A percentile compares a stretch with the other conserved stretches of the same genome.
phyloP scores from a whole-genome alignment of 2,113 vertebrate species.

The Argyrosomus japonicus region DNA sequence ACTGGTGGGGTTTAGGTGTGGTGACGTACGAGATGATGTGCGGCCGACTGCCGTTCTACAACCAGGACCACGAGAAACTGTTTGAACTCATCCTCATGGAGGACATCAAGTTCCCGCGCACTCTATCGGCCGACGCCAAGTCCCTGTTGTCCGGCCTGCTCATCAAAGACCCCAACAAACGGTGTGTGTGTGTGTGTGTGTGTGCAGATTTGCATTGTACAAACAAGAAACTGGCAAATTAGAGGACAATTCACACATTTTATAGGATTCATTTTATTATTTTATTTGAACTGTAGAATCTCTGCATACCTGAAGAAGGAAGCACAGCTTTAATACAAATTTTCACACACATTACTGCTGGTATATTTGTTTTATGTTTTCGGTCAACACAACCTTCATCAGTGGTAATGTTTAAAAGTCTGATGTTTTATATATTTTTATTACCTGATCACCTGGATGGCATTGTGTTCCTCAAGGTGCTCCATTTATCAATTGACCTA shows the following conservation, averaged over 20 bases:
- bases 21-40: slow-evolving; percentile 99
- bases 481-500: neutral
- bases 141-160: slow-evolving; percentile 96
- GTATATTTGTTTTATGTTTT: neutral
- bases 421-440: too few relatives aligned
- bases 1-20: slow-evolving; percentile 98
- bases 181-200: slow-evolving; percentile 76
- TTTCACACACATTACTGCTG: neutral
- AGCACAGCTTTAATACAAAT: neutral
- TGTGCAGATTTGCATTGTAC: neutral
- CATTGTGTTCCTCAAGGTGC: neutral
- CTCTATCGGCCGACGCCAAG: slow-evolving; percentile 95
- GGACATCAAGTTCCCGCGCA: slow-evolving; percentile 98
- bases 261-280: too few relatives aligned
- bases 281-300: too few relatives aligned
- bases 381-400: neutral
- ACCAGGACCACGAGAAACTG: slow-evolving; percentile 98
- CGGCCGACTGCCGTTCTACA: slow-evolving; percentile 96
- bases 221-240: neutral
- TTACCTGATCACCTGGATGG: neutral
- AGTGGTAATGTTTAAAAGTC: neutral
- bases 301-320: neutral
- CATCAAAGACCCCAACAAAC: slow-evolving; percentile 98
- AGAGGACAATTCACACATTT: too few relatives aligned
- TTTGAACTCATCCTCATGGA: slow-evolving; percentile 99